Conservation (phyloP, 2,888 invertebrate genomes). For the Eudemis profundana region DNA sequence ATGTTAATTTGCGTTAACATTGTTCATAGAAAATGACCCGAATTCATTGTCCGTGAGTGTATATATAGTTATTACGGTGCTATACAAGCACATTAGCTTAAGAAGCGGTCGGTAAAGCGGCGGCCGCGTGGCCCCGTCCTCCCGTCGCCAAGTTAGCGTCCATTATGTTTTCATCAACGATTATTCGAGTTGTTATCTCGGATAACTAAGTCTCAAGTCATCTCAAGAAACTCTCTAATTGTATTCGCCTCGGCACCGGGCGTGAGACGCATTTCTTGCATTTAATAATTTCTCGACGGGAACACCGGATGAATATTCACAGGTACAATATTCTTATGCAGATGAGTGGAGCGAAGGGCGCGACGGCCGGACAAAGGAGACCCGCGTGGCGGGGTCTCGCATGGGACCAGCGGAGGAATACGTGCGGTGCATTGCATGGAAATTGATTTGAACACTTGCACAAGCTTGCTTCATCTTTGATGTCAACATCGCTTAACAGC, state of each 20-base stretch:
- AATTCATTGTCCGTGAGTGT: too few species aligned
- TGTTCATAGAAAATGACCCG: too few species aligned
- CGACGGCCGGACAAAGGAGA: neutral
- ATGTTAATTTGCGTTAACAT: too few species aligned
- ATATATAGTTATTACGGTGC: too few species aligned
- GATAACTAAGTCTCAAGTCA: neutral
- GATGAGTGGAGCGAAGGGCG: neutral
- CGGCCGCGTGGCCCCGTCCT: neutral
- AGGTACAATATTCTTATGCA: neutral
- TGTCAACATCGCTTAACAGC: too few species aligned
- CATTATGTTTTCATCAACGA: constrained; percentile 5
- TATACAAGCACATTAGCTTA: too few species aligned
- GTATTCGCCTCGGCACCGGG: neutral
- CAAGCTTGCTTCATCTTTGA: too few species aligned
- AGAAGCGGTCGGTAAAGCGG: too few species aligned
- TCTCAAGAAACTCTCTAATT: neutral
- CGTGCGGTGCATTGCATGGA: too few species aligned
- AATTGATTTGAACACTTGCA: too few species aligned
- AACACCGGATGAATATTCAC: constrained; percentile 2
- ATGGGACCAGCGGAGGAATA: too few species aligned
- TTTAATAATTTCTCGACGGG: neutral
- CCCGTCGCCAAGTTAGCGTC: neutral
- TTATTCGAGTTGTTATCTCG: constrained; percentile 16
- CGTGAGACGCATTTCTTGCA: constrained; percentile 8
- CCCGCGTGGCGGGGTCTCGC: neutral